Conservation (phyloP, 30 jellyfish, hydroid and myxozoan species). For the Hydra vulgaris region DNA sequence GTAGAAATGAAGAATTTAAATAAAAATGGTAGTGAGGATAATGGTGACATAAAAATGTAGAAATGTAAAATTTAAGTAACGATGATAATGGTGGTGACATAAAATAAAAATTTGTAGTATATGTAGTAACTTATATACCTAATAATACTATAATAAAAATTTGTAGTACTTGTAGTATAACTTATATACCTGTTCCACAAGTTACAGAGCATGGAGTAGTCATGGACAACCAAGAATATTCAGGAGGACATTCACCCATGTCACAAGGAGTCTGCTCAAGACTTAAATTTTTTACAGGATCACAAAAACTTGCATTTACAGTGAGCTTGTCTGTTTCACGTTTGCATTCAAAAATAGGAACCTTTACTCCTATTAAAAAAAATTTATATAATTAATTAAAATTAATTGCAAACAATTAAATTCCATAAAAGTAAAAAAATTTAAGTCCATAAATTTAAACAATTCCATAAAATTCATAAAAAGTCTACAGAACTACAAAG, state of each 20-base stretch:
- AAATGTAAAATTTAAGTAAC: no score
- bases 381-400: no score
- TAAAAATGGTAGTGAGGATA: no score
- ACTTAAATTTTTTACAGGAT: constrained; percentile 22
- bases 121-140: background rate
- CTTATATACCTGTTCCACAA: constrained; percentile 65
- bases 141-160: background rate
- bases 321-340: constrained; percentile 23
- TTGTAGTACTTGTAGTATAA: background rate
- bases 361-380: constrained; percentile 7
- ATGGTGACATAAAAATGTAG: no score
- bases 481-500: no score
- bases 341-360: constrained; percentile 21
- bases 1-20: no score
- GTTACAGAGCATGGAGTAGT: constrained; percentile 60
- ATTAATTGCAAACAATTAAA: background rate
- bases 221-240: constrained; percentile 46
- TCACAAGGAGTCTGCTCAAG: constrained; percentile 30
- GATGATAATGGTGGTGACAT: no score
- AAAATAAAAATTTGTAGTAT: no score
- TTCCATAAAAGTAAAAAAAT: no score
- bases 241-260: constrained; percentile 65
- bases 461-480: no score
- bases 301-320: constrained; percentile 7
- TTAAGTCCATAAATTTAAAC: no score